phyloP scores from a whole-genome alignment of 2,888 invertebrate genomes.

The Coelinius sp. region DNA sequence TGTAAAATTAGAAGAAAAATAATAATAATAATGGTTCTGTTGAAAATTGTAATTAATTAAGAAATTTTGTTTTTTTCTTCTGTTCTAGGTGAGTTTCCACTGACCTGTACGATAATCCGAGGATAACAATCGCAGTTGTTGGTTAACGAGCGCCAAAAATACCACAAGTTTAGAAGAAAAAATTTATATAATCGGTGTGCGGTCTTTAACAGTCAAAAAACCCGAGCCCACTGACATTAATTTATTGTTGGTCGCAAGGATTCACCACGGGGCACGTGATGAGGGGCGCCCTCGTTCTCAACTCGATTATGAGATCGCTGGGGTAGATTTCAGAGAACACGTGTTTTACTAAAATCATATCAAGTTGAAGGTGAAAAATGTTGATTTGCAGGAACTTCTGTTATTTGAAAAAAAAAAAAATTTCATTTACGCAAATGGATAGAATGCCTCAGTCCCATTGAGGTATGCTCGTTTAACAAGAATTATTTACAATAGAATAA shows the following conservation, averaged over 20 bases:
- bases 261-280: conserved; percentile 25
- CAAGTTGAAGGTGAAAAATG: background rate
- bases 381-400: background rate
- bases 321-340: conserved; percentile 25
- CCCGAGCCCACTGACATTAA: conserved; percentile 2
- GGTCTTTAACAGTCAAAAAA: conserved; percentile 20
- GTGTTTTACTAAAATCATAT: conserved; percentile 12
- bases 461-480: conserved; percentile 61
- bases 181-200: conserved; percentile 24
- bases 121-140: too few relatives aligned
- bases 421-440: too few relatives aligned
- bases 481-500: conserved; percentile 27
- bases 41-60: too few relatives aligned
- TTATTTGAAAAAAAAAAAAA: background rate
- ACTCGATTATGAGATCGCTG: conserved; percentile 14
- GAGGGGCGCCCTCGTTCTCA: conserved; percentile 8
- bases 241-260: conserved; percentile 8
- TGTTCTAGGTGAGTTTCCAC: conserved; percentile 26
- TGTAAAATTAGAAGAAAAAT: too few relatives aligned
- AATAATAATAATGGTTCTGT: too few relatives aligned
- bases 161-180: background rate
- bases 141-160: conserved; percentile 9
- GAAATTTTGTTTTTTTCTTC: too few relatives aligned
- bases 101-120: background rate
- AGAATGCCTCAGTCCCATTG: too few relatives aligned